These are phyloP conservation scores for Chloroceryle aenea DNA, from an alignment of 2,113 vertebrate species.

Conservation along the genomic window DNA sequence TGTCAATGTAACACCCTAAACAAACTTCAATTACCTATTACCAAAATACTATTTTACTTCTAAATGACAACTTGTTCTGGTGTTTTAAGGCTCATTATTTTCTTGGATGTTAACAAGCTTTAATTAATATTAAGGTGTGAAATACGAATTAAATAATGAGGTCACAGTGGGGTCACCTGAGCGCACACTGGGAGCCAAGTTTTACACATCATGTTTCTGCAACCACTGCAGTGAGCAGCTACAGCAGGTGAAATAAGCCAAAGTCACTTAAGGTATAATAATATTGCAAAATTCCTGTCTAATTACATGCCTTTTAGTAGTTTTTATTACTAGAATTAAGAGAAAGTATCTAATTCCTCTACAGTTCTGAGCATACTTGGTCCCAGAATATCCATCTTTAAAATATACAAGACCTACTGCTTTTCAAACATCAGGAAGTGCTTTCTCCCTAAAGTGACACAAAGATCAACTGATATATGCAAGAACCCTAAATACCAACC, in stretches of 20 bases:
- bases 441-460: neutral
- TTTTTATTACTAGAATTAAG: neutral
- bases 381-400: neutral
- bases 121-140: neutral
- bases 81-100: neutral
- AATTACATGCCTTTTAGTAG: neutral
- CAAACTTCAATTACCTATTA: neutral
- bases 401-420: neutral
- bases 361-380: neutral
- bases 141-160: neutral
- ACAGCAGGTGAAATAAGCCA: neutral
- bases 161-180: neutral
- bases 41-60: neutral
- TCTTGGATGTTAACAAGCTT: neutral
- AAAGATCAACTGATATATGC: neutral
- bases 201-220: neutral
- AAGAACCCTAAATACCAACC: neutral
- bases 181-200: neutral
- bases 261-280: neutral
- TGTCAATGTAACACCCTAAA: neutral
- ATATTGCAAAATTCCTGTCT: neutral
- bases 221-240: neutral
- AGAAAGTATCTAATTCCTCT: neutral
- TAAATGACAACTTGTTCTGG: neutral
- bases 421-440: neutral